Evolutionary conservation across 1,140 invertebrate species (phyloP).

Genomic region (Pseudomyrmex dendroicus): DNA sequence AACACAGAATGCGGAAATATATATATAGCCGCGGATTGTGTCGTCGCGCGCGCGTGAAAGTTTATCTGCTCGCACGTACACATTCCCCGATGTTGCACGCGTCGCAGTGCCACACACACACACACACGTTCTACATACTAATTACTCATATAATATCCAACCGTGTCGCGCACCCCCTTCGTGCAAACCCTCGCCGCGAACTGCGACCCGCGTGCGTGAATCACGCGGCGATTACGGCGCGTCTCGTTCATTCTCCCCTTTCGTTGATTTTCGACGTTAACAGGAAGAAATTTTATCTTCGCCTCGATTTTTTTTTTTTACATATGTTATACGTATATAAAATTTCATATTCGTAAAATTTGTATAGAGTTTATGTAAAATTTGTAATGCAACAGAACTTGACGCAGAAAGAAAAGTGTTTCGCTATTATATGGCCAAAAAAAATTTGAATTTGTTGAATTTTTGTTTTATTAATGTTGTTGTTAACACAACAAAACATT

Average conservation of each 20-base stretch:
- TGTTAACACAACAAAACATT: no score
- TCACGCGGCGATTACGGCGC: slow-evolving; percentile 44
- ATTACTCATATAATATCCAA: slow-evolving; percentile 61
- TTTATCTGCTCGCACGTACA: not conserved
- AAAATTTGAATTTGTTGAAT: no score
- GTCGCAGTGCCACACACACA: not conserved
- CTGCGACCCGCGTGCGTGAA: slow-evolving; percentile 30
- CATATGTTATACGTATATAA: no score
- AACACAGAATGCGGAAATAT: not conserved
- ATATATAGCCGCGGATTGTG: no score
- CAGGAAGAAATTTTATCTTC: not conserved
- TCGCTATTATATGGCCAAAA: no score
- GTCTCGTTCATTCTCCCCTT: not conserved
- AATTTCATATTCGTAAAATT: no score
- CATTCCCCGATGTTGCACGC: not conserved
- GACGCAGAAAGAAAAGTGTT: no score
- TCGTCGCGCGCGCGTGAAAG: slow-evolving; percentile 30
- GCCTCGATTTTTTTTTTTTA: no score
- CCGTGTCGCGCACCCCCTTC: slow-evolving; percentile 1
- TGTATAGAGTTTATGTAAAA: no score
- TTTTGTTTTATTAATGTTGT: no score
- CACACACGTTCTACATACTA: slow-evolving; percentile 32
- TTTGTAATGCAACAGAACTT: no score
- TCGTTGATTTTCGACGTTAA: not conserved
- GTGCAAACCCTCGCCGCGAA: slow-evolving; percentile 5